These are phyloP conservation scores for Onychostruthus taczanowskii DNA, from an alignment of 2,113 vertebrate genomes.

Conservation along the genomic window DNA sequence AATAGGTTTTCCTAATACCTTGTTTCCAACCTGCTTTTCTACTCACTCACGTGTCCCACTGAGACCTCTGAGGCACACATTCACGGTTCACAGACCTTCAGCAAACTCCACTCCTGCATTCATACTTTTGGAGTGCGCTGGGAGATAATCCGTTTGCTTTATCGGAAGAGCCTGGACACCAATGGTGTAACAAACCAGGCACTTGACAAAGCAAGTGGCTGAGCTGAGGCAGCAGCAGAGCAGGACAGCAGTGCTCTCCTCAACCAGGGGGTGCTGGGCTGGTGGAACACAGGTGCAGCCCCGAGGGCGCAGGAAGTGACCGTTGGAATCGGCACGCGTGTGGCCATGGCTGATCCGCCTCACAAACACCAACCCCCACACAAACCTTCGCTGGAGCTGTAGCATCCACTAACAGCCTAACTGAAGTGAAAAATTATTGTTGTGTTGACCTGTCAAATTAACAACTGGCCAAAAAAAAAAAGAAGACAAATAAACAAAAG, in stretches of 20 bases:
- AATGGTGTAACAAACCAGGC: not conserved
- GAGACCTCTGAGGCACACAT: not conserved
- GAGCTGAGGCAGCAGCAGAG: not conserved
- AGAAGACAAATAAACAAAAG: not conserved
- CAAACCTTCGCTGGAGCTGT: not conserved
- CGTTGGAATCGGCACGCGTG: not conserved
- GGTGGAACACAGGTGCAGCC: slow-evolving; percentile 15
- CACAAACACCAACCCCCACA: not conserved
- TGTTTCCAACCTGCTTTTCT: not conserved
- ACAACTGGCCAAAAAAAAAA: not conserved
- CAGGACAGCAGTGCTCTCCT: not conserved
- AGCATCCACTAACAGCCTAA: not conserved
- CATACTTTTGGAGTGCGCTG: not conserved
- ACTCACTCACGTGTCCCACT: not conserved
- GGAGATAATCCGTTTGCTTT: not conserved
- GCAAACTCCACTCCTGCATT: not conserved
- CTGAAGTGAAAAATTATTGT: not conserved
- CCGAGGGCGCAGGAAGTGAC: not conserved
- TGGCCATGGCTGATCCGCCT: not conserved
- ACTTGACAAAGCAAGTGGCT: not conserved
- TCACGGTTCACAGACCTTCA: not conserved
- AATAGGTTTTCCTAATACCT: not conserved
- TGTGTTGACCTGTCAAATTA: not conserved
- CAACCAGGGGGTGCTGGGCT: not conserved
- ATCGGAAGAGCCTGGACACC: not conserved